These are phyloP conservation scores for Gymnocephalus cernua DNA, from an alignment of 2,113 vertebrate species.

Conservation along the genomic window DNA sequence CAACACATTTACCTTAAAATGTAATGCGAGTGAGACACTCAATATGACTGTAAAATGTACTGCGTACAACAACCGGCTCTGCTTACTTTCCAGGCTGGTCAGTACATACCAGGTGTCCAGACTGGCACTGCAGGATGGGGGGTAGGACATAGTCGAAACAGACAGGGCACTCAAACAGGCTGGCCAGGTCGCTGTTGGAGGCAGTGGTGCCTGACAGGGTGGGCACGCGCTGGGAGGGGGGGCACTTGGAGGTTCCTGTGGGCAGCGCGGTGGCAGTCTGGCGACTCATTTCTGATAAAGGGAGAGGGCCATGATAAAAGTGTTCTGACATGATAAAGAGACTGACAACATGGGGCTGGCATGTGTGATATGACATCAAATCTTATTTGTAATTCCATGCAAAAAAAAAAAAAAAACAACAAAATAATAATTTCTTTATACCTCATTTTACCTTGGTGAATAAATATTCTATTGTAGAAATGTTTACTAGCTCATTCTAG, in stretches of 20 bases:
- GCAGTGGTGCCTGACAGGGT: slow-evolving; percentile 97
- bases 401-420: not conserved
- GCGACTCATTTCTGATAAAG: slow-evolving; percentile 96
- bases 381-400: not conserved
- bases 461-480: not conserved
- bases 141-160: slow-evolving; percentile 99
- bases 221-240: slow-evolving; percentile 96
- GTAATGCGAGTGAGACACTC: not conserved
- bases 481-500: not conserved
- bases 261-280: slow-evolving; percentile 98
- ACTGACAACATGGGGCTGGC: not conserved
- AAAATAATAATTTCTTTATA: no score
- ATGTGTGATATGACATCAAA: not conserved
- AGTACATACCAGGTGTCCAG: slow-evolving; percentile 95
- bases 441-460: not conserved
- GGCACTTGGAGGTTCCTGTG: slow-evolving; percentile 98
- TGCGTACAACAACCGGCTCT: not conserved
- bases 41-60: not conserved
- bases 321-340: no score
- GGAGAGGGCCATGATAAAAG: not conserved
- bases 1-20: not conserved
- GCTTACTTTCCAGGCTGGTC: slow-evolving; percentile 66
- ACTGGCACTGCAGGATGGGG: slow-evolving; percentile 99
- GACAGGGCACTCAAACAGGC: slow-evolving; percentile 98
- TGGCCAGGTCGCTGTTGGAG: slow-evolving; percentile 99